These are phyloP conservation scores for Apodemia mormo DNA, from an alignment of 2,888 invertebrate species.

Conservation along the genomic window DNA sequence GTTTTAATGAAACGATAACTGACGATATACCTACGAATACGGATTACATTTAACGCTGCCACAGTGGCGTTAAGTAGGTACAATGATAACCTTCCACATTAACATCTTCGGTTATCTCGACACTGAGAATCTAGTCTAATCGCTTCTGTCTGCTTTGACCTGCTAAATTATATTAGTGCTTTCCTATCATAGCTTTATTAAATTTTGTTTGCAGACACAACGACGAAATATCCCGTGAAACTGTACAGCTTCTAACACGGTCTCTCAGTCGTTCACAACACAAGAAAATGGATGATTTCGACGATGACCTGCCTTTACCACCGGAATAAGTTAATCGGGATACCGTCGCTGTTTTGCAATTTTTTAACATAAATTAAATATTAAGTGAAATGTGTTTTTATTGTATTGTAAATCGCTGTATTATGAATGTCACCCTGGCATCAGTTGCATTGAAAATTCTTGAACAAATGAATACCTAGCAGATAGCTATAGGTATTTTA, in stretches of 20 bases:
- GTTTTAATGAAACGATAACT: too few relatives aligned
- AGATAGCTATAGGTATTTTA: too few relatives aligned
- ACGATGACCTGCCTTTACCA: constrained; percentile 72
- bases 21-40: too few relatives aligned
- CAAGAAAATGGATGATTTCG: constrained; percentile 62
- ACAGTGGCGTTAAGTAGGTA: too few relatives aligned
- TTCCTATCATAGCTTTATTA: neutral
- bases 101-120: too few relatives aligned
- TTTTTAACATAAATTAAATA: constrained; percentile 17
- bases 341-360: neutral
- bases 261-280: constrained; percentile 47
- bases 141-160: too few relatives aligned
- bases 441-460: neutral
- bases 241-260: constrained; percentile 50
- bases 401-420: neutral
- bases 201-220: constrained; percentile 35
- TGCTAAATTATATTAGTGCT: too few relatives aligned
- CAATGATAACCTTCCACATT: too few relatives aligned
- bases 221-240: constrained; percentile 44
- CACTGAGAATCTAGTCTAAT: too few relatives aligned
- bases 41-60: too few relatives aligned
- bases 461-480: neutral
- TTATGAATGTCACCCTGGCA: neutral
- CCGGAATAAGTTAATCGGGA: constrained; percentile 52
- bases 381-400: neutral